Base-by-base conservation (phyloP, 2,888 invertebrate genomes). In the Erebia epiphron region DNA sequence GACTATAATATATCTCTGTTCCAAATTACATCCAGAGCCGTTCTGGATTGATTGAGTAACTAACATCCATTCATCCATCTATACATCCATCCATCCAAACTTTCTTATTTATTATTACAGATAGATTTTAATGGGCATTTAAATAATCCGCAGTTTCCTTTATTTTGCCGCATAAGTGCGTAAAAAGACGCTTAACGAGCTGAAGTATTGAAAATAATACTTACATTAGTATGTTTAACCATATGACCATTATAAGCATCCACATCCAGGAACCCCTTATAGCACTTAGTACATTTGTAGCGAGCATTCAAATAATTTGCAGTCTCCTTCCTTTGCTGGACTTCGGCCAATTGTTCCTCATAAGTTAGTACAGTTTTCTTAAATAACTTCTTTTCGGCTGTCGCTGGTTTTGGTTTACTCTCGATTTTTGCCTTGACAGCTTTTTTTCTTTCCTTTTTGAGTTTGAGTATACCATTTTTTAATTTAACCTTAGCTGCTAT, bases 191-290 rank as follows among this genome's bases (percentile, higher is more conserved):
- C 5, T 50, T 50, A 2, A 50, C n/a, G 43, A 46, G 43, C 43
- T n/a, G 3, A n/a, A n/a, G 50, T 50, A 50, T 50, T 52, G 14
- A 18, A 35, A 21, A 58, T 9, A 18, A 61, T 21, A 62, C 62
- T 62, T 49, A 62, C 62, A 49, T 62, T 62, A 13, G 62, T 62
- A 18, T 62, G 62, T 62, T 62, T 62, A 49, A 62, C 21, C 62
- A 62, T 62, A 21, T 62, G 62, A 21, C 46, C 46, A 26, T 62
- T 62, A 2, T 62, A 62, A 3, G 62, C 62, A 9, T 62, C 62
- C 7, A 62, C 62, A 21, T 62, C 62, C 9, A 62, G 21, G 49
- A 62, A 62, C 1, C 62, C 62, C 13, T 49, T 62, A 49, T 62
- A 62, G 18, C 62, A 62, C 5, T 14, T 62, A 5, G 46, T 62